A percentile compares a stretch with the other conserved stretches of the same genome.
phyloP scores from a whole-genome alignment of 2,113 vertebrate genomes.

The Hepsetus odoe region DNA sequence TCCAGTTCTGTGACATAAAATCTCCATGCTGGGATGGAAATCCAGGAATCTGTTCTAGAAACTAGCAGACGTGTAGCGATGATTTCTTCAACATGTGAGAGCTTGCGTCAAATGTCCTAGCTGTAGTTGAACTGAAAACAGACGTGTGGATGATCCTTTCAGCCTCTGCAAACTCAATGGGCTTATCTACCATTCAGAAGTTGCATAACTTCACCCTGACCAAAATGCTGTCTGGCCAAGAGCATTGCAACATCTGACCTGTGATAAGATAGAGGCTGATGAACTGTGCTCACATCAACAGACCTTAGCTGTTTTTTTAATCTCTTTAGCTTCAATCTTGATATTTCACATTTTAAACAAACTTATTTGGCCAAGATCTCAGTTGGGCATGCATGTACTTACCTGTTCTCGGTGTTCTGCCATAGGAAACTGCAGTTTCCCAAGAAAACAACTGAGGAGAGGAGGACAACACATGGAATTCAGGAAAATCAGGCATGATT shows the following conservation, averaged over 20 bases:
- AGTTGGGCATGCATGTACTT: neutral
- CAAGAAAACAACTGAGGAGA: constrained; percentile 91
- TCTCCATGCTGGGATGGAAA: constrained; percentile 41
- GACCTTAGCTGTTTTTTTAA: neutral
- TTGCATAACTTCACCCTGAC: constrained; percentile 68
- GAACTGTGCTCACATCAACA: constrained; percentile 46
- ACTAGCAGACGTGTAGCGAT: constrained; percentile 33
- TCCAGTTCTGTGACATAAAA: neutral
- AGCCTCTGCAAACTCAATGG: constrained; percentile 1
- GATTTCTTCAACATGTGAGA: constrained; percentile 11
- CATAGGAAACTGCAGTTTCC: constrained; percentile 76
- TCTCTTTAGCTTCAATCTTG: neutral
- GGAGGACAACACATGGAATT: constrained; percentile 21
- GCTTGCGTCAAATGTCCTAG: neutral
- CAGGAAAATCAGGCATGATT: constrained; percentile 46
- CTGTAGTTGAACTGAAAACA: neutral
- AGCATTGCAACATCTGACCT: constrained; percentile 68
- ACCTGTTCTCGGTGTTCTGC: constrained; percentile 37
- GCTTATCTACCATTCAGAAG: constrained; percentile 59
- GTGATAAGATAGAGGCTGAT: constrained; percentile 60
- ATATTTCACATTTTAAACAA: neutral
- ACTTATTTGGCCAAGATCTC: neutral
- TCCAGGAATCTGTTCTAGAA: constrained; percentile 18
- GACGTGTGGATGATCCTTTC: neutral
- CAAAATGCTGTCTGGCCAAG: constrained; percentile 56